These are phyloP conservation scores for Molanna angustata DNA, from an alignment of 2,888 invertebrate genomes.

Conservation along the genomic window DNA sequence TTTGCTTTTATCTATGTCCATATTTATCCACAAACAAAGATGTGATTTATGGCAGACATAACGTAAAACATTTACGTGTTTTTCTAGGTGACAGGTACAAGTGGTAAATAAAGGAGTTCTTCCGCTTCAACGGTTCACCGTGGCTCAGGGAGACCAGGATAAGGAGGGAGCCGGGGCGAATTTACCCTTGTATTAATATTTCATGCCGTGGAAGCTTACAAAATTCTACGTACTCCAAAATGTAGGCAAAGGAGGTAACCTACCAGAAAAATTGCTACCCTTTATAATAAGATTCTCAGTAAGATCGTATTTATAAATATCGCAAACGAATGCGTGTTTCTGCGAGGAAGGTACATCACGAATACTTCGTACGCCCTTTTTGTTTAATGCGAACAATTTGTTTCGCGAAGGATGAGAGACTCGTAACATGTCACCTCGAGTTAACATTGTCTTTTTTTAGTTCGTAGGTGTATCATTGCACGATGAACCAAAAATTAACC, in stretches of 20 bases:
- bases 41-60: constrained; percentile 32
- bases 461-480: too few relatives aligned
- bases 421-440: too few relatives aligned
- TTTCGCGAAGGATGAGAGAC: too few relatives aligned
- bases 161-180: constrained; percentile 21
- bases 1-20: constrained; percentile 20
- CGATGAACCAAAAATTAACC: too few relatives aligned
- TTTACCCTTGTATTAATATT: constrained; percentile 32
- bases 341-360: too few relatives aligned
- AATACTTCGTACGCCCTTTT: too few relatives aligned
- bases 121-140: constrained; percentile 18
- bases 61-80: constrained; percentile 33
- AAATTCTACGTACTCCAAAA: constrained; percentile 8
- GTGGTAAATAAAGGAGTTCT: constrained; percentile 33
- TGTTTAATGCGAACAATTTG: too few relatives aligned
- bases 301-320: constrained; percentile 18
- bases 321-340: constrained; percentile 6
- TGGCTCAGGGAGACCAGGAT: background rate
- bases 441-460: too few relatives aligned
- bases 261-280: constrained; percentile 21
- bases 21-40: constrained; percentile 31
- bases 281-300: constrained; percentile 16
- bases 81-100: constrained; percentile 32
- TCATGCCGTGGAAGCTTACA: constrained; percentile 24
- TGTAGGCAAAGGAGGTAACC: constrained; percentile 16